Conservation (phyloP, 2,888 invertebrate species). For the Thymelicus acteon region DNA sequence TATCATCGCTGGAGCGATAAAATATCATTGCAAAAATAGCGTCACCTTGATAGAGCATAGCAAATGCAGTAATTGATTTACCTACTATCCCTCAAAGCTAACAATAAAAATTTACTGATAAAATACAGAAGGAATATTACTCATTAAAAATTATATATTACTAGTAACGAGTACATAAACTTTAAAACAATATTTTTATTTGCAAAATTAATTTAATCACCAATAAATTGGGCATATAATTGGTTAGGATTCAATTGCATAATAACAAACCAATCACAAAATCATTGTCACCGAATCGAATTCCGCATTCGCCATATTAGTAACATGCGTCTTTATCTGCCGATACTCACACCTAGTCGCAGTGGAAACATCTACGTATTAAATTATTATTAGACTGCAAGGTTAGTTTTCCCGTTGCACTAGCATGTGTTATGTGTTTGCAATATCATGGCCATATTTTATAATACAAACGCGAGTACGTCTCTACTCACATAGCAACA, state of each 20-base stretch:
- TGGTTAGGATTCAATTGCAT: background rate
- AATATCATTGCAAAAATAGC: background rate
- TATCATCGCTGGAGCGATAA: background rate
- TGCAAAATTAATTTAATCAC: background rate
- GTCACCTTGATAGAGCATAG: background rate
- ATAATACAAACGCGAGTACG: constrained; percentile 13
- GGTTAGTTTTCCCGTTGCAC: constrained; percentile 73
- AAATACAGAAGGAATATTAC: background rate
- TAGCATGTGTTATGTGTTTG: constrained; percentile 49
- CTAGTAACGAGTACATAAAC: no score
- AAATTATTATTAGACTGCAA: constrained; percentile 79
- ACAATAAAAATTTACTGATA: background rate
- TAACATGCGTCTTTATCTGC: constrained; percentile 52
- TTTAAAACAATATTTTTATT: no score
- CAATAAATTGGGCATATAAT: background rate
- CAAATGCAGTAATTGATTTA: background rate
- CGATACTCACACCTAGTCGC: constrained; percentile 58
- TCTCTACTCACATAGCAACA: constrained; percentile 25
- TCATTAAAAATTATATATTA: no score
- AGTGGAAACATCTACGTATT: constrained; percentile 70
- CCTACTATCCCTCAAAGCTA: background rate
- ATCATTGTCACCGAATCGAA: constrained; percentile 32
- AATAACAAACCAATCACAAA: constrained; percentile 13
- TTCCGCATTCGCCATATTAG: constrained; percentile 48
- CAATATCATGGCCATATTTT: constrained; percentile 49